Percentiles rank a stretch among this genome's conserved stretches.
phyloP scores from a whole-genome alignment of 1,140 invertebrate genomes.

The Doryteuthis pealeii region DNA sequence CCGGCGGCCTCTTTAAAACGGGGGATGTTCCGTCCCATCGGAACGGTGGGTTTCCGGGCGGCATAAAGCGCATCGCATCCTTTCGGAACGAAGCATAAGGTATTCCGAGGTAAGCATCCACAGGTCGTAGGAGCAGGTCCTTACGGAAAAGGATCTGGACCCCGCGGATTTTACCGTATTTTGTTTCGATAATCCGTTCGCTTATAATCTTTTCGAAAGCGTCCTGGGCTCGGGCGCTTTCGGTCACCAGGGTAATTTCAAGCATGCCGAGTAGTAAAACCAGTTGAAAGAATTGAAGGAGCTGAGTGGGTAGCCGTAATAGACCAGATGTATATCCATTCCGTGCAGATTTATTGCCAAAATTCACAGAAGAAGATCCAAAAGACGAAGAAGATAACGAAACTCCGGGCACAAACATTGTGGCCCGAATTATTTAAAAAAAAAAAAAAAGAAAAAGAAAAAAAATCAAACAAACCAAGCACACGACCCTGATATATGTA shows the following conservation, averaged over 20 bases:
- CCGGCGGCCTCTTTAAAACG: constrained; percentile 8
- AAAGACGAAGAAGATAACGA: background rate
- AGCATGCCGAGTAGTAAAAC: background rate
- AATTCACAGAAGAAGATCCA: background rate
- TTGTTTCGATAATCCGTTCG: background rate
- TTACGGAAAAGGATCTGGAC: background rate
- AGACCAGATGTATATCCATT: too few relatives aligned
- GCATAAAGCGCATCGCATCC: constrained; percentile 4
- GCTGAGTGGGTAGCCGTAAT: background rate
- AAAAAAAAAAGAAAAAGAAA: background rate
- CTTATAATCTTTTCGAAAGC: background rate
- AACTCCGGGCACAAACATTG: background rate
- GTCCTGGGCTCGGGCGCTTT: background rate
- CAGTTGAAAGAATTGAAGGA: background rate
- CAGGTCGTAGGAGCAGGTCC: background rate
- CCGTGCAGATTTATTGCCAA: background rate
- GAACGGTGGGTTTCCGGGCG: background rate
- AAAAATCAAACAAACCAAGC: background rate
- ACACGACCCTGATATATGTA: background rate
- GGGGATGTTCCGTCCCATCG: constrained; percentile 15
- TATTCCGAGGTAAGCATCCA: constrained; percentile 7
- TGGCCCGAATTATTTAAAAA: background rate
- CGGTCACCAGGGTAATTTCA: background rate
- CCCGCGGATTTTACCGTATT: constrained; percentile 4
- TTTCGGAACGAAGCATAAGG: constrained; percentile 1